Evolutionary conservation across 2,888 invertebrate genomes (phyloP).

Genomic region (Diadromus collaris): DNA sequence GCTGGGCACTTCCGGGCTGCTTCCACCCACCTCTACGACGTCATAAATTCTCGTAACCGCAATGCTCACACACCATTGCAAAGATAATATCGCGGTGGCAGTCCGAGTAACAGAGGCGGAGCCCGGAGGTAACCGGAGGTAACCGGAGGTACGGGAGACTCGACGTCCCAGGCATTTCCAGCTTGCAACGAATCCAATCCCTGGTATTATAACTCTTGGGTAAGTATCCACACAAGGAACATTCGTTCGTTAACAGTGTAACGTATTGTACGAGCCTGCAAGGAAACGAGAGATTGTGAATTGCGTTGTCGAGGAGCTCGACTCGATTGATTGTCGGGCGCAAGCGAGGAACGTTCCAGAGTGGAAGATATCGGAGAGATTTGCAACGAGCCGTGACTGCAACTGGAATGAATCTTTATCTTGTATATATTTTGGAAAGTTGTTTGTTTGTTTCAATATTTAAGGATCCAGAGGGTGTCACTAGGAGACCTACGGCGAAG

Average conservation of each 20-base stretch:
- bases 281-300: neutral
- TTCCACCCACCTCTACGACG: neutral
- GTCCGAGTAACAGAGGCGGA: neutral
- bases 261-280: neutral
- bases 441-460: too few relatives aligned
- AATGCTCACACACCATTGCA: neutral
- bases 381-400: neutral
- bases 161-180: neutral
- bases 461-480: too few relatives aligned
- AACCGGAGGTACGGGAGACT: too few relatives aligned
- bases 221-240: neutral
- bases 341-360: neutral
- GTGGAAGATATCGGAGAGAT: neutral
- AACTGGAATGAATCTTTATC: neutral
- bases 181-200: slow-evolving; percentile 1
- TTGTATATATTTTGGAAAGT: neutral
- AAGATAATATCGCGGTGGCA: slow-evolving; percentile 6
- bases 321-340: neutral
- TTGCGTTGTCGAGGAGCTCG: neutral
- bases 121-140: neutral
- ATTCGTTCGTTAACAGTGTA: slow-evolving; percentile 1
- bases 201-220: neutral
- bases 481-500: too few relatives aligned
- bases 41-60: slow-evolving; percentile 15
- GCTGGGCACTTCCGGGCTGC: slow-evolving; percentile 11